phyloP scores from a whole-genome alignment of 1,140 invertebrate genomes.

The Saccostrea echinata region DNA sequence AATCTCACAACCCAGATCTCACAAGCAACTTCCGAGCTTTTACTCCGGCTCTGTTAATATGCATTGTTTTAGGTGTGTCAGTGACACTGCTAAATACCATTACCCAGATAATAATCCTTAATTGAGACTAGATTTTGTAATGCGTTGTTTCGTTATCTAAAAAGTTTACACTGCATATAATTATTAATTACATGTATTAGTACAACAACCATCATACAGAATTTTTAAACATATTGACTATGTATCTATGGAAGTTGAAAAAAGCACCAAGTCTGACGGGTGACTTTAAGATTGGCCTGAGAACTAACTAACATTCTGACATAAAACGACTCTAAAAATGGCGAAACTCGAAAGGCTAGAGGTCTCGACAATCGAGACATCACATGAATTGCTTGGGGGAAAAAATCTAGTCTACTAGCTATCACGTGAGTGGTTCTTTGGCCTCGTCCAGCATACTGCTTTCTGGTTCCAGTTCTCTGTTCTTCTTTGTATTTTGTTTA shows the following conservation, averaged over 20 bases:
- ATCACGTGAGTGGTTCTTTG: constrained; percentile 60
- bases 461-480: constrained; percentile 54
- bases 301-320: background rate
- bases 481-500: constrained; percentile 62
- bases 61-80: background rate
- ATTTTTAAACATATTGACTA: background rate
- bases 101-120: background rate
- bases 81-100: background rate
- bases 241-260: background rate
- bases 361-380: background rate
- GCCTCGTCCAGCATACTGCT: constrained; percentile 53
- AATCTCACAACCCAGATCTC: background rate
- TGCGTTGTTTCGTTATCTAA: background rate
- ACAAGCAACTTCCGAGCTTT: background rate
- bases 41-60: background rate
- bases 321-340: background rate
- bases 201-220: background rate
- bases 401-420: background rate
- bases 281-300: constrained; percentile 3
- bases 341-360: background rate
- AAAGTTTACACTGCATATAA: background rate
- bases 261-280: background rate
- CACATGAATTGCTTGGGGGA: background rate
- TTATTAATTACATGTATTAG: background rate
- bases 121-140: constrained; percentile 27